Conservation (phyloP, 2,888 invertebrate species). For the Fissipunctia ypsillon region DNA sequence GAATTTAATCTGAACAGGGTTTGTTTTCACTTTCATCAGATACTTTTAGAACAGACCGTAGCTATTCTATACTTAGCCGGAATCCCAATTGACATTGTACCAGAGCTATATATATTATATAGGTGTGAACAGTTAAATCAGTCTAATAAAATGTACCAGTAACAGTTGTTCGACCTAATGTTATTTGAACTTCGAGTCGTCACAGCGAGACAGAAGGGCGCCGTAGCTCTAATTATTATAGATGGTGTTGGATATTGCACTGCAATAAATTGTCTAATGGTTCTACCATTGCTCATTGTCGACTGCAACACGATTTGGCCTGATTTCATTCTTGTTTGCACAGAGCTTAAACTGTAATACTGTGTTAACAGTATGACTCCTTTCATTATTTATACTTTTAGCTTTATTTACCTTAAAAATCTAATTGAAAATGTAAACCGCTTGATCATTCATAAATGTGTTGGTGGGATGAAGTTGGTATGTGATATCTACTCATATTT, state of each 20-base stretch:
- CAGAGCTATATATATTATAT: too few relatives aligned
- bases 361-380: conserved; percentile 2
- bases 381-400: not conserved
- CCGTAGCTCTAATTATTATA: conserved; percentile 76
- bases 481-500: too few relatives aligned
- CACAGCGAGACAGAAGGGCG: conserved; percentile 70
- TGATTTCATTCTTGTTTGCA: conserved; percentile 33
- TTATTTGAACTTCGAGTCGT: conserved; percentile 61
- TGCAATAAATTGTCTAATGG: conserved; percentile 70
- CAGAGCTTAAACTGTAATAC: not conserved
- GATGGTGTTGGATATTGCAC: conserved; percentile 77
- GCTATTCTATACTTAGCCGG: not conserved
- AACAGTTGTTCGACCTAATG: conserved; percentile 56
- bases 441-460: not conserved
- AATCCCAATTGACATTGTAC: not conserved
- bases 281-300: conserved; percentile 55
- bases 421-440: not conserved
- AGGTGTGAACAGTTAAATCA: conserved; percentile 15
- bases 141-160: conserved; percentile 24
- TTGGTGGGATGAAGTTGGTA: not conserved
- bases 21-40: not conserved
- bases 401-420: not conserved
- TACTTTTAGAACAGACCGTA: not conserved
- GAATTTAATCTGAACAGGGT: not conserved
- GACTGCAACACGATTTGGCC: conserved; percentile 44